phyloP scores from a whole-genome alignment of 2,113 vertebrate species.

The Isurus oxyrinchus region DNA sequence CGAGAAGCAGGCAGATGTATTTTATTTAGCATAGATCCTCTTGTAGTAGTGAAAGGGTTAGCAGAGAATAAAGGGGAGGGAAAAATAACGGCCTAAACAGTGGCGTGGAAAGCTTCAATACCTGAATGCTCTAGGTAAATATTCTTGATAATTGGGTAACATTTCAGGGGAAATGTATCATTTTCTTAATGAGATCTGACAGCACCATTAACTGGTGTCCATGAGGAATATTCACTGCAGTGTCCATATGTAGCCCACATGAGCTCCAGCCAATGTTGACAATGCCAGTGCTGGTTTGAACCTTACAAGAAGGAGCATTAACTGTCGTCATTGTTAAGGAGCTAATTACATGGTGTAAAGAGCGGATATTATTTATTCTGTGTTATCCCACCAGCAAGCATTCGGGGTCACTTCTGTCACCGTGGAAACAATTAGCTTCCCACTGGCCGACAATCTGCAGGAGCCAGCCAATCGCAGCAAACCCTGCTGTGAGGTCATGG shows the following conservation, averaged over 20 bases:
- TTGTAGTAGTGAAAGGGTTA: neutral
- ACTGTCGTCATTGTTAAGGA: neutral
- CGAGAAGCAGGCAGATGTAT: conserved; percentile 35
- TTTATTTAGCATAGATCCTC: neutral
- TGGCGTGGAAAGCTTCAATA: neutral
- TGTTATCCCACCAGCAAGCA: conserved; percentile 28
- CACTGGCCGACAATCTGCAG: neutral
- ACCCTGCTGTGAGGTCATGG: neutral
- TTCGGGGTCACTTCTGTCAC: conserved; percentile 26
- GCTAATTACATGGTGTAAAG: conserved; percentile 35
- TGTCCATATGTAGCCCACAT: conserved; percentile 9
- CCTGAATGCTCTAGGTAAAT: conserved; percentile 28
- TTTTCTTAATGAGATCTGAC: conserved; percentile 31
- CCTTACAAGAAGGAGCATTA: conserved; percentile 27
- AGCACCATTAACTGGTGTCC: conserved; percentile 28
- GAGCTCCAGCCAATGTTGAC: conserved; percentile 20
- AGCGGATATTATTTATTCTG: conserved; percentile 31
- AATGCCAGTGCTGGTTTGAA: conserved; percentile 14
- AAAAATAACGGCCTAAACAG: neutral
- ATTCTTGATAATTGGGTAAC: conserved; percentile 30
- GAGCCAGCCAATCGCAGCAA: neutral
- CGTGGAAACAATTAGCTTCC: conserved; percentile 36
- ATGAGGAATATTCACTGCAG: conserved; percentile 11
- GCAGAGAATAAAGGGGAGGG: neutral
- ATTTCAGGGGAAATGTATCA: conserved; percentile 21